Evolutionary conservation across 2,888 invertebrate species (phyloP).

Genomic region (Cheilosia soror): DNA sequence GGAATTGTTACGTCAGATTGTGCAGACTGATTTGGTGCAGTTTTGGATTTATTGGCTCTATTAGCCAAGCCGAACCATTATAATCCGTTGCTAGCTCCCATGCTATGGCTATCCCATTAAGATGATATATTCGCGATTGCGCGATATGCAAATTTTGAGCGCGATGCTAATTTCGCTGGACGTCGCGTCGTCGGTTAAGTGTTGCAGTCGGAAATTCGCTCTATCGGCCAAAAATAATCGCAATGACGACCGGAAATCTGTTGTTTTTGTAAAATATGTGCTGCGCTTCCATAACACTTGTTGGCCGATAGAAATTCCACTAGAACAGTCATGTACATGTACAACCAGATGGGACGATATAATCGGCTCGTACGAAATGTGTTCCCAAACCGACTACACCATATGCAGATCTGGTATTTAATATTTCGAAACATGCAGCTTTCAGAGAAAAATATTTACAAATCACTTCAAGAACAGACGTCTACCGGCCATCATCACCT

Average conservation of each 20-base stretch:
- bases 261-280: neutral
- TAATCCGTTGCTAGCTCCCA: constrained; percentile 37
- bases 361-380: constrained; percentile 56
- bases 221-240: neutral
- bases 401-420: constrained; percentile 38
- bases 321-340: constrained; percentile 51
- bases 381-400: constrained; percentile 20
- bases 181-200: constrained; percentile 3
- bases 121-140: constrained; percentile 73
- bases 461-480: constrained; percentile 66
- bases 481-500: constrained; percentile 24
- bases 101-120: constrained; percentile 60
- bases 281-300: neutral
- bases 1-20: constrained; percentile 72
- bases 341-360: constrained; percentile 64
- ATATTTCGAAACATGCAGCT: constrained; percentile 60
- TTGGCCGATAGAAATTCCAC: constrained; percentile 58
- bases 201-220: neutral
- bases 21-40: constrained; percentile 65
- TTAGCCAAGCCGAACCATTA: constrained; percentile 63
- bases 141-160: constrained; percentile 68
- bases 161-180: constrained; percentile 58
- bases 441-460: constrained; percentile 63
- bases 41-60: constrained; percentile 74
- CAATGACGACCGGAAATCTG: neutral